A percentile compares a stretch with the other conserved stretches of the same genome.
Evolutionary conservation across 2,797 vertebrate genomes (phyloP).

Genomic region (Myiotriccus ornatus): DNA sequence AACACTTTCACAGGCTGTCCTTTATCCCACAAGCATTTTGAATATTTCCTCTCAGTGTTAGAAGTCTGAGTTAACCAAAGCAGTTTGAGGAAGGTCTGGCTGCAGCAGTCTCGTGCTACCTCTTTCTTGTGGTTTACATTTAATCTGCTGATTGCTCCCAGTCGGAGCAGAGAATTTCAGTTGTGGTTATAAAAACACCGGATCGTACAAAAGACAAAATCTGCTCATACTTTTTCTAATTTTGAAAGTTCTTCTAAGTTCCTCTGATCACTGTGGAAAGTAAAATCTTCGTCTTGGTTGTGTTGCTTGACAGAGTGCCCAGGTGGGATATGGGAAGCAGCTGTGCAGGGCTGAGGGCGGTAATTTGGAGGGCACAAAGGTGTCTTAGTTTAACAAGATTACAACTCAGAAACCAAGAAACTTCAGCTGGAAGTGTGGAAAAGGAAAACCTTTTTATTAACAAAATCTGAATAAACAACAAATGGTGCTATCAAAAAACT

Average conservation of each 20-base stretch:
- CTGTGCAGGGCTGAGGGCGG: background rate
- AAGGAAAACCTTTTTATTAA: too few species aligned
- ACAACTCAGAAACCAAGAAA: too few species aligned
- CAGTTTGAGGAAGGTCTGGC: background rate
- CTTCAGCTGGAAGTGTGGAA: too few species aligned
- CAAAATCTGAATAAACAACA: too few species aligned
- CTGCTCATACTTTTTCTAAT: background rate
- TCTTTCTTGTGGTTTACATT: background rate
- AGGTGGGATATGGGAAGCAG: accelerated
- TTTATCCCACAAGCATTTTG: background rate
- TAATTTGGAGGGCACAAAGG: too few species aligned
- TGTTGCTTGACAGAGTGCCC: background rate
- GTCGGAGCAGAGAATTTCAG: background rate
- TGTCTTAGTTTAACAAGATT: too few species aligned
- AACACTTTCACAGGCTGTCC: background rate
- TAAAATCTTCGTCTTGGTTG: accelerated
- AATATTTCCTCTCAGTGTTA: background rate
- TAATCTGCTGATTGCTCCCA: background rate
- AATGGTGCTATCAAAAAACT: too few species aligned
- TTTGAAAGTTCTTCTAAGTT: background rate
- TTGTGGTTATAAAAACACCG: background rate
- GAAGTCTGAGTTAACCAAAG: background rate
- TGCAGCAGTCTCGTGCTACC: too few species aligned
- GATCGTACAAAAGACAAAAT: background rate
- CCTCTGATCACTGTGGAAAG: accelerated